Base-by-base conservation (phyloP, 2,797 vertebrate genomes). In the Gymnoscopelus microlampas region DNA sequence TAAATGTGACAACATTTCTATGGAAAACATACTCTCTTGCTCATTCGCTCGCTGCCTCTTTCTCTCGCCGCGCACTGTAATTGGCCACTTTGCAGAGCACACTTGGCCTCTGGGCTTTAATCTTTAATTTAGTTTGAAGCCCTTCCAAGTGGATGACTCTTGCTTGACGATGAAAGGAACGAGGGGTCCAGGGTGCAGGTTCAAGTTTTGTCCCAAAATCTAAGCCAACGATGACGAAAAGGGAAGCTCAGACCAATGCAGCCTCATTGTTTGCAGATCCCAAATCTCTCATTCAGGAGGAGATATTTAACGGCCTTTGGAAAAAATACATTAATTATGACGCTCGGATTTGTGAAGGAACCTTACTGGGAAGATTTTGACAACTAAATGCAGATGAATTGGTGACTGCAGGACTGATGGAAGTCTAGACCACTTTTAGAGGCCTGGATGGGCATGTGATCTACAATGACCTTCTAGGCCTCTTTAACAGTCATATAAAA, bases 1-100 rank as follows among this genome's bases (percentile, higher is more conserved):
- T 92, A 92, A 93, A 93, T 85, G 90, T 92, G 90, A 92, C 92
- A 89, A 78, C 74, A 81, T 86, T 86, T 86, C 78, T 80, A 87
- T 88, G 78, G 85, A 88, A 92, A 92, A 85, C 88, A 84, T 90
- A 83, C 81, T 59, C 80, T 79, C 79, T 81, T 23, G 49, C 61
- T 53, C 47, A 3, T 11, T 63, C 61, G 3, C 29, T 59, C 57
- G 14, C 67, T 68, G 44, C 44, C 60, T 72, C 72, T 29, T 10
- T 15, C 11, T 51, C 65, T 63, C 70, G 65, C 63, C 60, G 19
- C 32, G 19, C 47, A 55, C 59, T 71, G 58, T 79, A 86, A 89
- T 83, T 87, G 80, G 73, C 79, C 79, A 85, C 76, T 86, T 87
- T 83, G 69, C 63, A 66, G 60, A 10, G 32, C 11, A 14, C 73